A percentile compares a stretch with the other conserved stretches of the same genome.
Evolutionary conservation across 2,888 invertebrate genomes (phyloP).

Genomic region (Heliconius erato): DNA sequence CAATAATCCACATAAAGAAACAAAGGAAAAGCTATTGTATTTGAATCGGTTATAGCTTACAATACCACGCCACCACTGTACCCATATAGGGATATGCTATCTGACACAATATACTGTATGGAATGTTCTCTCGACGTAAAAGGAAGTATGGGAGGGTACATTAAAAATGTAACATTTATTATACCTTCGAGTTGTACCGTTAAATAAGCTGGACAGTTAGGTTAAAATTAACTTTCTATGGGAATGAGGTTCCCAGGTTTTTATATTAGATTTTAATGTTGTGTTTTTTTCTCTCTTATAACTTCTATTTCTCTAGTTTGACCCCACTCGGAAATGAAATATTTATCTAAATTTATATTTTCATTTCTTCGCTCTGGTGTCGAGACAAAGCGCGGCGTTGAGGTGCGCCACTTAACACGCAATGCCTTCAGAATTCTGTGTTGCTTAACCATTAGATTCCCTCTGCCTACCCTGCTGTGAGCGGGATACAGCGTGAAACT

Average conservation of each 20-base stretch:
- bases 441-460: too few relatives aligned
- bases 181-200: conserved; percentile 8
- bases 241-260: not conserved
- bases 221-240: conserved; percentile 5
- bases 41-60: not conserved
- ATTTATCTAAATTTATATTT: too few relatives aligned
- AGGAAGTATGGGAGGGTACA: conserved; percentile 33
- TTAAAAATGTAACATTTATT: conserved; percentile 23
- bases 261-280: too few relatives aligned
- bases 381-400: too few relatives aligned
- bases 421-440: too few relatives aligned
- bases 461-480: too few relatives aligned
- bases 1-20: not conserved
- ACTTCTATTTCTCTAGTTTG: too few relatives aligned
- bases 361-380: too few relatives aligned
- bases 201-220: conserved; percentile 17
- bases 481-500: too few relatives aligned
- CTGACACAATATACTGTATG: conserved; percentile 49
- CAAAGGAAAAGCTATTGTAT: conserved; percentile 21
- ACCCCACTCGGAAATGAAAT: too few relatives aligned
- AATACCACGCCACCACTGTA: conserved; percentile 17
- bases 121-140: conserved; percentile 49
- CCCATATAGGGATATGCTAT: conserved; percentile 49
- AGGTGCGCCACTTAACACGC: too few relatives aligned
- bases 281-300: too few relatives aligned